Conservation (phyloP, 2,888 invertebrate species). For the Vesta saturnalis region DNA sequence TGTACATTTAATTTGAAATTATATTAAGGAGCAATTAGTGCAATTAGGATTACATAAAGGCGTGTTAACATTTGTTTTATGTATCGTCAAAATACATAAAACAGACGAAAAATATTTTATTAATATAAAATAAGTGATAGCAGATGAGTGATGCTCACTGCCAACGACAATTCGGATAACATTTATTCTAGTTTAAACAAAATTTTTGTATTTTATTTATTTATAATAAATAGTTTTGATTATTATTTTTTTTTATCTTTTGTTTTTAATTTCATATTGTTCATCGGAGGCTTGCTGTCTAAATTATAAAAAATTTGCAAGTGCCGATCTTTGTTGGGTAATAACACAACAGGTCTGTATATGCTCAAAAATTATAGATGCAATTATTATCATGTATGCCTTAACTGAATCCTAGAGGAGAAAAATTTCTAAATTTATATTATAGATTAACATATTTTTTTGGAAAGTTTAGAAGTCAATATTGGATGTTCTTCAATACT, state of each 20-base stretch:
- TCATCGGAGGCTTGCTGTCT: not conserved
- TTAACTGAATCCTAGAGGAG: constrained; percentile 13
- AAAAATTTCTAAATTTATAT: constrained; percentile 23
- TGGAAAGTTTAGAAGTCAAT: constrained; percentile 28
- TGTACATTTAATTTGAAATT: not conserved
- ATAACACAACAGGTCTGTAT: constrained; percentile 3
- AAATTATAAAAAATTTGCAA: not conserved
- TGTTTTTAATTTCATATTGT: not conserved
- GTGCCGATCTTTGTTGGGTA: not conserved
- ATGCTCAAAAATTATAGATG: constrained; percentile 17
- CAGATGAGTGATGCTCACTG: constrained; percentile 29
- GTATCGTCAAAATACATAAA: constrained; percentile 3
- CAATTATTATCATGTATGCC: constrained; percentile 22
- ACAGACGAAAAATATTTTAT: constrained; percentile 32
- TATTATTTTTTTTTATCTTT: constrained; percentile 15
- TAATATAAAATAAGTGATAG: constrained; percentile 34
- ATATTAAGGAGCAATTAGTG: constrained; percentile 24
- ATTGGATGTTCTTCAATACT: not conserved
- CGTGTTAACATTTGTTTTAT: constrained; percentile 21
- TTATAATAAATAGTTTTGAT: constrained; percentile 25
- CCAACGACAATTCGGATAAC: constrained; percentile 25
- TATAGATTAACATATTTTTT: constrained; percentile 22
- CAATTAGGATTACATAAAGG: constrained; percentile 33
- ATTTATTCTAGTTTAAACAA: constrained; percentile 19
- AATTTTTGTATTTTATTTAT: constrained; percentile 30